Conservation (phyloP, 2,888 invertebrate species). For the Fabriciana adippe region DNA sequence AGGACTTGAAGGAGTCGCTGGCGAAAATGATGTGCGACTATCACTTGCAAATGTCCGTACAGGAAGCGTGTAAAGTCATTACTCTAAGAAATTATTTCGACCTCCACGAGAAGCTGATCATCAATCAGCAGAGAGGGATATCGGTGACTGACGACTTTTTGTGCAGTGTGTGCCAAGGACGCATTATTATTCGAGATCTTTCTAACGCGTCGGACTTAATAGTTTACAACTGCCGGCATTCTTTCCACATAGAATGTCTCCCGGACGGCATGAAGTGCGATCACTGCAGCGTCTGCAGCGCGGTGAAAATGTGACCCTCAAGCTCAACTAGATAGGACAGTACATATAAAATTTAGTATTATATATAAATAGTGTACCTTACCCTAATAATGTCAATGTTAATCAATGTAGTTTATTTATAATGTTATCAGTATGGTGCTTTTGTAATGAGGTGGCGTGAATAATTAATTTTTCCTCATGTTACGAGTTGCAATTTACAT, state of each 20-base stretch:
- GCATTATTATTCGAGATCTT: slow-evolving; percentile 88
- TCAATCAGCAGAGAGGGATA: slow-evolving; percentile 89
- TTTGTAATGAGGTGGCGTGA: slow-evolving; percentile 66
- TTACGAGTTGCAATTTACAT: slow-evolving; percentile 16
- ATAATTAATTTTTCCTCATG: slow-evolving; percentile 53
- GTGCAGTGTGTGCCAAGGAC: slow-evolving; percentile 90
- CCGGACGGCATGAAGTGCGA: slow-evolving; percentile 71
- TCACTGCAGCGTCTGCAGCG: slow-evolving; percentile 69
- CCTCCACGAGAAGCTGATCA: slow-evolving; percentile 90
- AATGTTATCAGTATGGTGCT: slow-evolving; percentile 56
- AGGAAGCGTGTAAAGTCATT: slow-evolving; percentile 95
- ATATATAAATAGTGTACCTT: slow-evolving; percentile 18
- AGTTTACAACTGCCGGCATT: slow-evolving; percentile 94
- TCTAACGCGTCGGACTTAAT: slow-evolving; percentile 87
- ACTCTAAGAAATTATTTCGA: slow-evolving; percentile 95
- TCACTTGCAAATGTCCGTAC: slow-evolving; percentile 94
- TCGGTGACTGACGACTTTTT: slow-evolving; percentile 87
- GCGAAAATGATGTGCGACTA: slow-evolving; percentile 98
- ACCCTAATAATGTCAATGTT: slow-evolving; percentile 30
- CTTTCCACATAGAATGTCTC: slow-evolving; percentile 93
- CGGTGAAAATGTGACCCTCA: slow-evolving; percentile 69
- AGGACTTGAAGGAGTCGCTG: slow-evolving; percentile 93
- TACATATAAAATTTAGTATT: slow-evolving; percentile 46
- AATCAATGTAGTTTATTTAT: slow-evolving; percentile 33
- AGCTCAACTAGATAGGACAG: slow-evolving; percentile 54